Conservation (phyloP, 2,888 invertebrate genomes). For the Sarcophaga variegata region DNA sequence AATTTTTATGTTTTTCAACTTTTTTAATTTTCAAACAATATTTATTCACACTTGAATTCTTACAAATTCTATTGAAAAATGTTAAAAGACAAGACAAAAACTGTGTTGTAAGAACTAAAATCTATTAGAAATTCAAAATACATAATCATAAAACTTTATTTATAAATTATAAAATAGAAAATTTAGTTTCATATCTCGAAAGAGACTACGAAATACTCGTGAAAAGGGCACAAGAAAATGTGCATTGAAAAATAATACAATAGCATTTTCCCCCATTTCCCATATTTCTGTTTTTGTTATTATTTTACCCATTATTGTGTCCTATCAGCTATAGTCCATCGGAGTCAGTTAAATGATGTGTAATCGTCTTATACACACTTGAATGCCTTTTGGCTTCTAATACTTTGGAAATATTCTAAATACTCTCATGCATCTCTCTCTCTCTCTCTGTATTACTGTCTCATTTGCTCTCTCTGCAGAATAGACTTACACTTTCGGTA, state of each 20-base stretch:
- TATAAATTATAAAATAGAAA: constrained; percentile 54
- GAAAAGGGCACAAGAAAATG: background rate
- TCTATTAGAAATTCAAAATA: constrained; percentile 28
- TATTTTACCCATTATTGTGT: constrained; percentile 12
- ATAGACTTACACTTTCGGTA: constrained; percentile 42
- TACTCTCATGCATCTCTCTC: background rate
- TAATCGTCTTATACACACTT: constrained; percentile 81
- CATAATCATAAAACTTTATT: constrained; percentile 54
- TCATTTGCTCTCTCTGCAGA: background rate
- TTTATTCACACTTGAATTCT: constrained; percentile 14
- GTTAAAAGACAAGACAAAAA: background rate
- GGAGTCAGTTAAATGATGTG: constrained; percentile 80
- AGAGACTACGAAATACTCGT: background rate
- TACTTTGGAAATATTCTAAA: constrained; percentile 67
- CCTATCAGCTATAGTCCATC: constrained; percentile 58
- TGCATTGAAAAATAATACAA: background rate
- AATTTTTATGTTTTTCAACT: background rate
- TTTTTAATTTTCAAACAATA: constrained; percentile 10
- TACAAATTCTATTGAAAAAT: constrained; percentile 14
- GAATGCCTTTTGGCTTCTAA: constrained; percentile 80
- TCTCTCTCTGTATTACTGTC: no score
- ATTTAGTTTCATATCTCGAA: background rate
- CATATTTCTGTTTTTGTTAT: background rate
- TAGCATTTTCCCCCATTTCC: background rate
- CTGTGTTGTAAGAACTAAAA: background rate